These are phyloP conservation scores for Indri indri DNA, from an alignment of 2,113 vertebrate species.

Conservation along the genomic window DNA sequence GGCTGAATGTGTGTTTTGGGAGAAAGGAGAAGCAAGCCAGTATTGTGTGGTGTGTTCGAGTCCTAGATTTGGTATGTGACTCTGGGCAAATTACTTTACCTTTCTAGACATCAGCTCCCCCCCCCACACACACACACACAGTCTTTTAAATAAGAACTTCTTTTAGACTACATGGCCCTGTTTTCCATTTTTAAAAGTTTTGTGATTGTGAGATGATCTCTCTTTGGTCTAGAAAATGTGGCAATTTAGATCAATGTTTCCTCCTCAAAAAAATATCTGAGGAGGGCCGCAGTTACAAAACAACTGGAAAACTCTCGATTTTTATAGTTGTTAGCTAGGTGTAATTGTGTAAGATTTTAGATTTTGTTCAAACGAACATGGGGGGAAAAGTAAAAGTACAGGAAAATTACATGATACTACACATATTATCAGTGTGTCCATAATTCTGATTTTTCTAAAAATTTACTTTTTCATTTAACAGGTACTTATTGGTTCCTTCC, in stretches of 20 bases:
- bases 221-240: conserved; percentile 13
- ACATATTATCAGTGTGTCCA: neutral
- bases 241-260: conserved; percentile 20
- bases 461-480: conserved; percentile 27
- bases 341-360: conserved; percentile 4
- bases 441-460: conserved; percentile 45
- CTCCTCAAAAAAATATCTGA: conserved; percentile 20
- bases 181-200: neutral
- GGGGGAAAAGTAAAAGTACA: neutral
- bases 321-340: conserved; percentile 33
- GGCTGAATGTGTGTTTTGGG: neutral
- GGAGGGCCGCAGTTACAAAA: neutral
- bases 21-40: neutral
- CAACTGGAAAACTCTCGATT: neutral
- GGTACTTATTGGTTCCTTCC: neutral
- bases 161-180: neutral
- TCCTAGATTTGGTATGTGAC: neutral
- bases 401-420: neutral
- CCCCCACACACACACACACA: no score
- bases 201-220: neutral
- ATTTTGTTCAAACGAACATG: conserved; percentile 33
- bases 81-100: neutral
- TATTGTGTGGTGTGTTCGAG: neutral
- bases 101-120: neutral
- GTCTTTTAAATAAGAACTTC: neutral